phyloP scores from a whole-genome alignment of 1,140 invertebrate genomes.

The Acromyrmex echinatior region DNA sequence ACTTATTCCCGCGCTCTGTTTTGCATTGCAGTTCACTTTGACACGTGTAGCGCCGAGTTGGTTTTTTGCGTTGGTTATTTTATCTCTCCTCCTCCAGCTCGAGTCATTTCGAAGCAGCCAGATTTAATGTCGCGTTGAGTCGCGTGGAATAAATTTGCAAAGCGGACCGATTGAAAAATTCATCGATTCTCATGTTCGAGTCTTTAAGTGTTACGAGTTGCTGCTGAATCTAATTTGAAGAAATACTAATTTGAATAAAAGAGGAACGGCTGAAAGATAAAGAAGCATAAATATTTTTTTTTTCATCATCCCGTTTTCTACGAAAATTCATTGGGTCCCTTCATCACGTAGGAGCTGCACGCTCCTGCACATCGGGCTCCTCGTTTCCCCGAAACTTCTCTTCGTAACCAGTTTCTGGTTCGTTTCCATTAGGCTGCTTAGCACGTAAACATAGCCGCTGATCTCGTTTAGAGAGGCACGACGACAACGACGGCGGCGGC shows the following conservation, averaged over 20 bases:
- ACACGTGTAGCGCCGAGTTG: not conserved
- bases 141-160: slow-evolving; percentile 24
- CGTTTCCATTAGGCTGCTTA: slow-evolving; percentile 82
- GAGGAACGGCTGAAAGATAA: not conserved
- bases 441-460: slow-evolving; percentile 80
- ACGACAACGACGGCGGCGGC: too few species aligned
- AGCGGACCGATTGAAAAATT: slow-evolving; percentile 19
- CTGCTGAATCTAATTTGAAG: slow-evolving; percentile 13
- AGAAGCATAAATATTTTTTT: slow-evolving; percentile 33
- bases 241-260: not conserved
- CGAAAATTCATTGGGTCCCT: slow-evolving; percentile 40
- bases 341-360: slow-evolving; percentile 50
- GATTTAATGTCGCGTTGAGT: not conserved
- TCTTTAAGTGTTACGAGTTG: not conserved
- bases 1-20: slow-evolving; percentile 8
- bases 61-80: slow-evolving; percentile 23
- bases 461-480: slow-evolving; percentile 78
- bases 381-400: slow-evolving; percentile 75
- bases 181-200: slow-evolving; percentile 9
- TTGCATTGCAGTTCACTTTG: slow-evolving; percentile 18
- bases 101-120: slow-evolving; percentile 8
- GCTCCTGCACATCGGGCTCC: slow-evolving; percentile 44
- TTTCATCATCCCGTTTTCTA: slow-evolving; percentile 16
- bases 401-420: slow-evolving; percentile 79
- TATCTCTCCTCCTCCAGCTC: not conserved